phyloP scores from a whole-genome alignment of 1,140 invertebrate genomes.

The Diorhabda elongata region DNA sequence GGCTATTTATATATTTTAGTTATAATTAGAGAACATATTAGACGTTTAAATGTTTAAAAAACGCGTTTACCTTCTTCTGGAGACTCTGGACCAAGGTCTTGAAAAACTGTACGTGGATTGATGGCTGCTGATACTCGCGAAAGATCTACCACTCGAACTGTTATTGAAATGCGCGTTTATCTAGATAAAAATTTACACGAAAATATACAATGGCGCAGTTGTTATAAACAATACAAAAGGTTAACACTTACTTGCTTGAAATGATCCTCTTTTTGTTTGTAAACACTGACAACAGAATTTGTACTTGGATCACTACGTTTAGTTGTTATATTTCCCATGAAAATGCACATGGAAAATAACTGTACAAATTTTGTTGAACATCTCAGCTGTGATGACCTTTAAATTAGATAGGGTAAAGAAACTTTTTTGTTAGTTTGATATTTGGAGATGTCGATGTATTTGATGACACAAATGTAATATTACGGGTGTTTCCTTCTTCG shows the following conservation, averaged over 20 bases:
- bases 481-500: background rate
- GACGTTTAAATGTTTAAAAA: background rate
- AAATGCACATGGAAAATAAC: constrained; percentile 22
- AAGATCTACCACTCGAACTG: constrained; percentile 33
- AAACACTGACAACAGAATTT: constrained; percentile 29
- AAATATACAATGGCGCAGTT: constrained; percentile 31
- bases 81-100: constrained; percentile 32
- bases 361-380: constrained; percentile 26
- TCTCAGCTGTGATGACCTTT: constrained; percentile 36
- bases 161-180: constrained; percentile 17
- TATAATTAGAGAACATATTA: background rate
- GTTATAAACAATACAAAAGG: constrained; percentile 28
- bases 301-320: constrained; percentile 21
- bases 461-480: constrained; percentile 1
- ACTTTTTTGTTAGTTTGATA: constrained; percentile 35
- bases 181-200: constrained; percentile 21
- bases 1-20: no score
- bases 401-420: constrained; percentile 26
- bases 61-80: constrained; percentile 32
- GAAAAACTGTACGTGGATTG: constrained; percentile 31
- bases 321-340: constrained; percentile 38
- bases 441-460: constrained; percentile 5
- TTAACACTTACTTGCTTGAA: constrained; percentile 34
- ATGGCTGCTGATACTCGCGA: constrained; percentile 32
- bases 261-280: constrained; percentile 29